phyloP scores from a whole-genome alignment of 2,797 vertebrate species.

The Podargus strigoides region DNA sequence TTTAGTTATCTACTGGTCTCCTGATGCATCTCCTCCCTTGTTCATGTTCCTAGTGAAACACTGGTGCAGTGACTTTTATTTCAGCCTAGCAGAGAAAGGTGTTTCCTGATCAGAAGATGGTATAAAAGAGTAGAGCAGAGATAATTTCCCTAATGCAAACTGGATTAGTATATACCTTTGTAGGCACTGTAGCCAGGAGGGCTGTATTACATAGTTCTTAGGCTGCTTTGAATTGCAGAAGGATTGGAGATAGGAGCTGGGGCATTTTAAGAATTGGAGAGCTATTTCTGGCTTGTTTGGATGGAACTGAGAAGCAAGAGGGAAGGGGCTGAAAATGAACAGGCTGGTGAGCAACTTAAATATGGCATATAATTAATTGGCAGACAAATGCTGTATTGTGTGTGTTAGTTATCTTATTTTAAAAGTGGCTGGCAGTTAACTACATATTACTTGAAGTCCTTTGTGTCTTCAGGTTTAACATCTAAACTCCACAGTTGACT shows the following conservation, averaged over 20 bases:
- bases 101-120: background rate
- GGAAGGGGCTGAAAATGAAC: background rate
- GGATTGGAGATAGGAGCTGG: background rate
- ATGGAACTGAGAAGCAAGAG: background rate
- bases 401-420: background rate
- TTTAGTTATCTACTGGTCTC: background rate
- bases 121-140: background rate
- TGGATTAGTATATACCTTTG: background rate
- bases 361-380: background rate
- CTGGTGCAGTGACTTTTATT: background rate
- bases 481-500: background rate
- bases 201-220: background rate
- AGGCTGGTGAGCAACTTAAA: background rate
- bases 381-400: background rate
- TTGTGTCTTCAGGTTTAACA: background rate
- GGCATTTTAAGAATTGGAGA: background rate
- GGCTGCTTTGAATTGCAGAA: background rate
- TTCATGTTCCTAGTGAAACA: background rate
- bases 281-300: background rate
- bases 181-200: background rate
- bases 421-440: background rate
- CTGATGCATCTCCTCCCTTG: background rate
- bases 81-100: background rate
- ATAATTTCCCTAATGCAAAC: background rate
- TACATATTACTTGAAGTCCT: background rate